phyloP scores from a whole-genome alignment of 1,140 invertebrate genomes.

The Megalopta genalis region DNA sequence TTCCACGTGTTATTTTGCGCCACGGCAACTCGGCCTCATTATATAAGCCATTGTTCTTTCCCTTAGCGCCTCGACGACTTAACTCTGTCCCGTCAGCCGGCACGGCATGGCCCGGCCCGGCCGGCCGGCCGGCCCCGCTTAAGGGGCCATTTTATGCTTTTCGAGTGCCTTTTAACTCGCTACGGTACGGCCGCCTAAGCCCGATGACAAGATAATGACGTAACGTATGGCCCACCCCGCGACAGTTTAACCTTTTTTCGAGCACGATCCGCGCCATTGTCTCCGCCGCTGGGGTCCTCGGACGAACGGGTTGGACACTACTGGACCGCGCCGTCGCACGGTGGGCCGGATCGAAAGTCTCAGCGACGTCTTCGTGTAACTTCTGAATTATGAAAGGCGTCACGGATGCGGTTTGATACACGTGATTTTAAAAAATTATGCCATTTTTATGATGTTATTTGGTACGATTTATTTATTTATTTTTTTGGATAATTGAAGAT shows the following conservation, averaged over 20 bases:
- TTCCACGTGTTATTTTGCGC: conserved; percentile 67
- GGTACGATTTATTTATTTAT: no score
- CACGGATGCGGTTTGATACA: no score
- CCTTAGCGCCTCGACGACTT: conserved; percentile 47
- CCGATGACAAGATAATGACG: conserved; percentile 16
- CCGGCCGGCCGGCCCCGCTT: not conserved
- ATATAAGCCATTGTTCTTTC: conserved; percentile 70
- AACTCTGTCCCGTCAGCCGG: conserved; percentile 35
- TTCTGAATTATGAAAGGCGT: no score
- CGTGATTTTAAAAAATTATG: no score
- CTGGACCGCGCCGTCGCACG: no score
- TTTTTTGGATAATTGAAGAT: no score
- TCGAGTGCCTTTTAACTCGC: not conserved
- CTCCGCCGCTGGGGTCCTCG: not conserved
- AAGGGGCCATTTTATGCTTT: conserved; percentile 30
- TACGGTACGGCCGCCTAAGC: not conserved
- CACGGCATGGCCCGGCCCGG: no score
- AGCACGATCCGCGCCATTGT: not conserved
- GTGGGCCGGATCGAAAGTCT: no score
- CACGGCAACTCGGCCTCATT: conserved; percentile 58
- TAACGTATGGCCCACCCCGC: not conserved
- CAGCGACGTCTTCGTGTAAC: no score
- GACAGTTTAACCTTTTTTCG: not conserved
- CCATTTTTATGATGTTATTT: no score
- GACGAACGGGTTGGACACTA: no score